Conservation (phyloP, 1,140 invertebrate genomes). For the Thaumetopoea pityocampa region DNA sequence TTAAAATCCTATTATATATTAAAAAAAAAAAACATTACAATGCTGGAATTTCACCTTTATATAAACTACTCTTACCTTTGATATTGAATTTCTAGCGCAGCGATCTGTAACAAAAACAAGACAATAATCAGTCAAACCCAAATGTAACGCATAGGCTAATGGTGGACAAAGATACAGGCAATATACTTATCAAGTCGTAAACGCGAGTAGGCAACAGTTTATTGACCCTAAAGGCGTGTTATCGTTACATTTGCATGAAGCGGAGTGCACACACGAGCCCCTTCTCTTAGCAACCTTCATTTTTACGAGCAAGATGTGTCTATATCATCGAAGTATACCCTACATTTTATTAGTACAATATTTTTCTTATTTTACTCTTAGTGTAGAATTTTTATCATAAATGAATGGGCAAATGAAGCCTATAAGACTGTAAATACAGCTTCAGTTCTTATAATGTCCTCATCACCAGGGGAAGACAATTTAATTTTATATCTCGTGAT, state of each 20-base stretch:
- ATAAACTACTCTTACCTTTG: constrained; percentile 20
- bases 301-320: constrained; percentile 48
- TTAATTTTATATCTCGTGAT: too few relatives aligned
- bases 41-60: too few relatives aligned
- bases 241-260: constrained; percentile 68
- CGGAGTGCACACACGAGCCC: constrained; percentile 38
- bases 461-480: too few relatives aligned
- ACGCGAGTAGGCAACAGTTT: constrained; percentile 64
- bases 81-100: constrained; percentile 10
- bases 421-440: too few relatives aligned
- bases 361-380: constrained; percentile 17
- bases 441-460: too few relatives aligned
- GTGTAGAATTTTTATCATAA: background rate
- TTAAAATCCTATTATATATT: too few relatives aligned
- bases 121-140: constrained; percentile 30
- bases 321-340: constrained; percentile 27
- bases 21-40: too few relatives aligned
- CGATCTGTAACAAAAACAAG: constrained; percentile 54
- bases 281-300: constrained; percentile 41
- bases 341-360: constrained; percentile 13
- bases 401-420: too few relatives aligned
- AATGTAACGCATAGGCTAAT: constrained; percentile 44
- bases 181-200: constrained; percentile 69
- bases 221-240: constrained; percentile 66
- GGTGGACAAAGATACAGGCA: constrained; percentile 36